These are phyloP conservation scores for Callimorpha dominula DNA, from an alignment of 2,888 invertebrate species.

Conservation along the genomic window DNA sequence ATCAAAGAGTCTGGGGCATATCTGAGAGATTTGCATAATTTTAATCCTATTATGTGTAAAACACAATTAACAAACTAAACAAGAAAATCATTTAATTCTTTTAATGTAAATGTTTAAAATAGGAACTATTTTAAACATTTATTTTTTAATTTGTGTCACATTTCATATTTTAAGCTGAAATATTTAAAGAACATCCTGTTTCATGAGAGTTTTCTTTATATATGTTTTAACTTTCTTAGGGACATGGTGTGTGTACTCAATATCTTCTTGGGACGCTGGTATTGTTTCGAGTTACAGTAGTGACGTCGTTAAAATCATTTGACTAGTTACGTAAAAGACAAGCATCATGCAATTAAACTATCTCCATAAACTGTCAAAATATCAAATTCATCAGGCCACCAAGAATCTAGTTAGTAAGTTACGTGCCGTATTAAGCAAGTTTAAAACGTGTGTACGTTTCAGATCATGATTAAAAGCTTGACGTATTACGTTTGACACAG, in stretches of 20 bases:
- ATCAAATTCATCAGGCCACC: not conserved
- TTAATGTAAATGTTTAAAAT: no score
- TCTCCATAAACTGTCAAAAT: not conserved
- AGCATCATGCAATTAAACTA: not conserved
- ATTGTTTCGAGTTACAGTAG: no score
- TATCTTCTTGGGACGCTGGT: no score
- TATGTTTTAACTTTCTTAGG: no score
- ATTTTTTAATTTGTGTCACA: no score
- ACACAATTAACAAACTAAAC: conserved; percentile 48
- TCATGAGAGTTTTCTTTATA: no score
- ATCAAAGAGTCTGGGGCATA: conserved; percentile 51
- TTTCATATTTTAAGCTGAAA: no score
- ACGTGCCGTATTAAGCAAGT: conserved; percentile 49
- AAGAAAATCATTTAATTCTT: conserved; percentile 44
- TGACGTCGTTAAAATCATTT: no score
- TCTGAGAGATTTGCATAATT: conserved; percentile 57
- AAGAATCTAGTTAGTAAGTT: conserved; percentile 49
- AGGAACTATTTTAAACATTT: no score
- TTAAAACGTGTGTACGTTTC: conserved; percentile 47
- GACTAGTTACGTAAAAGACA: not conserved
- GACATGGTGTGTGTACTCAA: no score
- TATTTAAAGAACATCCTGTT: no score
- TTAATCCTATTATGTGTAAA: conserved; percentile 51
- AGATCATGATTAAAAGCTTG: conserved; percentile 54
- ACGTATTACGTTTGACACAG: conserved; percentile 44